Percentiles rank a stretch among this genome's conserved stretches.
These are phyloP conservation scores for Pongo abelii DNA, from an alignment of 2,113 vertebrate species.

Conservation along the genomic window DNA sequence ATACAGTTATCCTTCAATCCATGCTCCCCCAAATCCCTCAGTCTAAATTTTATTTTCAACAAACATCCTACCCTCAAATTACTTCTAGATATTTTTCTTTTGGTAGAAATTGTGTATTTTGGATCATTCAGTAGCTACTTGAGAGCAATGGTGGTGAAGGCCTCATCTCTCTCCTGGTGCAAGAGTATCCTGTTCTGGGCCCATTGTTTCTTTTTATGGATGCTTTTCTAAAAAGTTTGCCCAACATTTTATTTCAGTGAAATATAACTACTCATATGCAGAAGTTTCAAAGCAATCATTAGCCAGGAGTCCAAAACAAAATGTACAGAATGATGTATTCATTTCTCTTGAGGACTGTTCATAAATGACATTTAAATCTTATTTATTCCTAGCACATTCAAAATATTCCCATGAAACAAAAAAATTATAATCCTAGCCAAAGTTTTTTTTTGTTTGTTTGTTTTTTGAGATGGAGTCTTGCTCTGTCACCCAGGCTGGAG, in stretches of 20 bases:
- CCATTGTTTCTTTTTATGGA: neutral
- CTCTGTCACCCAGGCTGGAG: too few relatives aligned
- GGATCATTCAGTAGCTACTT: neutral
- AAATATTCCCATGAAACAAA: neutral
- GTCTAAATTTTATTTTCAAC: neutral
- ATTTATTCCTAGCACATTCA: neutral
- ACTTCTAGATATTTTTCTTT: constrained; percentile 27
- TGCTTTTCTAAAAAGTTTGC: neutral
- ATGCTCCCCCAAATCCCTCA: neutral
- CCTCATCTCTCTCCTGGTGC: neutral
- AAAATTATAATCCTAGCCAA: neutral
- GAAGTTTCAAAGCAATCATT: neutral
- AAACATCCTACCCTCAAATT: constrained; percentile 32
- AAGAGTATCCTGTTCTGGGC: neutral
- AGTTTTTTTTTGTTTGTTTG: neutral
- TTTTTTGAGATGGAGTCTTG: too few relatives aligned
- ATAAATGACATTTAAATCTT: neutral
- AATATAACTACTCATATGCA: neutral
- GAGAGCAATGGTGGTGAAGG: neutral
- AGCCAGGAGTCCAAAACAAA: constrained; percentile 5
- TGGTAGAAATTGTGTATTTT: constrained; percentile 7
- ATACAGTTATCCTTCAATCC: neutral
- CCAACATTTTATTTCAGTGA: neutral
- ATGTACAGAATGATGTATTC: neutral
- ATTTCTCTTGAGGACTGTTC: neutral